A percentile compares a stretch with the other conserved stretches of the same genome.
These are phyloP conservation scores for Probosciger aterrimus DNA, from an alignment of 2,113 vertebrate species.

Conservation along the genomic window DNA sequence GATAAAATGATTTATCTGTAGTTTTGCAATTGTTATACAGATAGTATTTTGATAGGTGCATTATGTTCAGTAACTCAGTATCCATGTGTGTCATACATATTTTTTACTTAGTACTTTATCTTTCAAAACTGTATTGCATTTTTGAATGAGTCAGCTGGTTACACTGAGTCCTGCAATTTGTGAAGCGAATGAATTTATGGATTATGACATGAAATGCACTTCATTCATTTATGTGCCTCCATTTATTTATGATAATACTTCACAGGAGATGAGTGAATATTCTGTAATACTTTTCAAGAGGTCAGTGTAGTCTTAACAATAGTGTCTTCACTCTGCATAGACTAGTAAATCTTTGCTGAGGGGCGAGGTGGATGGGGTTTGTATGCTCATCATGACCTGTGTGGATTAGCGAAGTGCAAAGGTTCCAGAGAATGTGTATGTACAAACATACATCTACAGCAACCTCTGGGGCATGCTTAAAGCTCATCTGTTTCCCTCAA, in stretches of 20 bases:
- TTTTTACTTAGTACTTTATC: slow-evolving; percentile 2
- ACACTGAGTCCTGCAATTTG: neutral
- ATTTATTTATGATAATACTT: slow-evolving; percentile 40
- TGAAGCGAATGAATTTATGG: neutral
- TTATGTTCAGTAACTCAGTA: neutral
- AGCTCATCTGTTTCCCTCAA: slow-evolving; percentile 50
- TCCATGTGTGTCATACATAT: neutral
- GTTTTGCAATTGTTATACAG: neutral
- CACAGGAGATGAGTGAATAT: slow-evolving; percentile 33
- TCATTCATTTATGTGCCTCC: neutral
- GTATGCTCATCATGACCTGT: slow-evolving; percentile 38
- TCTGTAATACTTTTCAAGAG: slow-evolving; percentile 33
- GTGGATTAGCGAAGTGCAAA: slow-evolving; percentile 35
- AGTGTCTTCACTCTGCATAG: slow-evolving; percentile 11
- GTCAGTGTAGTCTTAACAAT: slow-evolving; percentile 32
- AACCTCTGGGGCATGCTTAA: slow-evolving; percentile 15
- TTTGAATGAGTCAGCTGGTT: slow-evolving; percentile 6
- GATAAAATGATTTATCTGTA: slow-evolving; percentile 17
- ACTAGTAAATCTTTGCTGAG: slow-evolving; percentile 29
- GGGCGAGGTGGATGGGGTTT: slow-evolving; percentile 17
- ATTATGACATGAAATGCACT: slow-evolving; percentile 3
- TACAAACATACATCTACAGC: slow-evolving; percentile 22
- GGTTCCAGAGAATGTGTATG: slow-evolving; percentile 39
- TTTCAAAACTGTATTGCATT: neutral
- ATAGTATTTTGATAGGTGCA: neutral